Evolutionary conservation across 2,113 vertebrate genomes (phyloP), one percentile per base, ranked within the genome.

Genomic region (Acrocephalus kingi): DNA sequence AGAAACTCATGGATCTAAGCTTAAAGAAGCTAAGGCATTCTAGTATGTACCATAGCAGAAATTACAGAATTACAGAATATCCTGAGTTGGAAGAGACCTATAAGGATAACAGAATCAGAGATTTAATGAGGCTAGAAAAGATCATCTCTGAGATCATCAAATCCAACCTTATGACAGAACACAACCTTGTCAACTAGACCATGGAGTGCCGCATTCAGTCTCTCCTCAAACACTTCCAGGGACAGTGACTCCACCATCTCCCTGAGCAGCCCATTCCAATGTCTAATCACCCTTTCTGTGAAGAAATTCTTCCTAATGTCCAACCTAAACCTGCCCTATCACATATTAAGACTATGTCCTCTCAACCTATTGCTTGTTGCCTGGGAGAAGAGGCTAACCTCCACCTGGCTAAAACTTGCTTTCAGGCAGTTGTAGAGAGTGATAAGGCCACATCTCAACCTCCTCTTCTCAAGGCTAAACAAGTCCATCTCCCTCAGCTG

Each of bases 81-180:
- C 10, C 22, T 66, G 68, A 45, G 7, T 33, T 73, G 22, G 31
- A 58, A 66, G 27, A 56, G 5, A 45, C 24, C 12, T 37, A 13
- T 22, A 37, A 64, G 14, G 31, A 80, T 31, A 21, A 64, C 35
- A 64, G 25, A 72, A 72, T 30, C 15, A 55, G 23, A 55, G 16
- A 49, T 41, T 37, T 43, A 58, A 49, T 43, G 62, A 49, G 6
- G 25, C 21, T 55, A 15, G n/a, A 78, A 56, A 73, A 80, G 8
- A 58, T 8, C 25, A 58, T 8, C 25, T 56, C 11, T 73, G 31
- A 37, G 35, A 27, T 58, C 11, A 43, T 18, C 0, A 0, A 51
- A 24, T 80, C 21, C 35, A 56, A 6, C 9, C 14, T 35, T 35
- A 6, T 33, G 21, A 43, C 67, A 39, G 17, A 51, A 49, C 8